Conservation (phyloP, 2,113 vertebrate genomes). For the Condylura cristata region DNA sequence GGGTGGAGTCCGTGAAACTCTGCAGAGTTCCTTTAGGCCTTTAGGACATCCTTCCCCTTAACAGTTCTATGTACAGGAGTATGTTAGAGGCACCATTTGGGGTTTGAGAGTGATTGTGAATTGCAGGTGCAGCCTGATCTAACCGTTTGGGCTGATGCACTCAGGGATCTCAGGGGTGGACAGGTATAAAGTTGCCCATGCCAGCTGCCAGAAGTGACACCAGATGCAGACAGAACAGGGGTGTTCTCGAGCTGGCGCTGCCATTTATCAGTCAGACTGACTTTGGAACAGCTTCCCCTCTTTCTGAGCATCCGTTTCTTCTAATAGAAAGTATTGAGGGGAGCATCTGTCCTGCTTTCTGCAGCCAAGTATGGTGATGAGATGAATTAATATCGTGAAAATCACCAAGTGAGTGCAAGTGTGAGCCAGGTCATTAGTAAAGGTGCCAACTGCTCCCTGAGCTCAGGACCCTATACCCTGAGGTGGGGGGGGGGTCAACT, state of each 20-base stretch:
- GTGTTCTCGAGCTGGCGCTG: background rate
- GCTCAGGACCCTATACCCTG: background rate
- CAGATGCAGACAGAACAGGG: background rate
- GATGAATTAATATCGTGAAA: background rate
- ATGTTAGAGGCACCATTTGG: background rate
- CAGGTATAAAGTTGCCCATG: background rate
- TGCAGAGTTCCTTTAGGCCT: too few species aligned
- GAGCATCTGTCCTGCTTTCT: background rate
- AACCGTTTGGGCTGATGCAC: background rate
- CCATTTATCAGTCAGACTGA: background rate
- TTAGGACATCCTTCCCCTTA: too few species aligned
- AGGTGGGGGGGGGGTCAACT: background rate
- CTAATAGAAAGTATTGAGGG: background rate
- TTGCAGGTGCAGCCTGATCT: background rate
- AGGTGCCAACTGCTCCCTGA: too few species aligned
- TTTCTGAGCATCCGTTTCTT: background rate
- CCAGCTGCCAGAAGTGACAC: fast-evolving
- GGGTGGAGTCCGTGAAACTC: too few species aligned
- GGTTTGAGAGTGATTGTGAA: background rate
- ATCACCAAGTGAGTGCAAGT: background rate
- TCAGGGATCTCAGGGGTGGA: background rate
- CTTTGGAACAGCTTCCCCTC: background rate
- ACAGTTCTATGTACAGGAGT: background rate
- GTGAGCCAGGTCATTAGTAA: background rate
- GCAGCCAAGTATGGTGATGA: background rate